phyloP scores from a whole-genome alignment of 2,888 invertebrate species.

The Philhelius pedissequus region DNA sequence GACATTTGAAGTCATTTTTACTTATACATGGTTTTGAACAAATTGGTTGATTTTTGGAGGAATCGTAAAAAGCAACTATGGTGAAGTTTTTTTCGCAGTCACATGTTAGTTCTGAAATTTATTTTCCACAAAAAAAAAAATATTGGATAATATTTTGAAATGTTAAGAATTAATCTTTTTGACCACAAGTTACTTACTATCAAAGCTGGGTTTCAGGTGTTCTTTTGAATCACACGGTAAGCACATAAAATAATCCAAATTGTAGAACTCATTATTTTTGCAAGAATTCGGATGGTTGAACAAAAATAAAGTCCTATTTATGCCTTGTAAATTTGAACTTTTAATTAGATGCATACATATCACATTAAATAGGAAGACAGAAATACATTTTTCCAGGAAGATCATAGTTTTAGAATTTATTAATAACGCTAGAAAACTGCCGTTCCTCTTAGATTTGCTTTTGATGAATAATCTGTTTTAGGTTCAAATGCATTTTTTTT shows the following conservation, averaged over 20 bases:
- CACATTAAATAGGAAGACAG: constrained; percentile 40
- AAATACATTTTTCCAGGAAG: constrained; percentile 26
- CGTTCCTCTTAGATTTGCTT: no score
- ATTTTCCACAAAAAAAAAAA: neutral
- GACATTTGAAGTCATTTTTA: constrained; percentile 16
- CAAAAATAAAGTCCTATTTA: constrained; percentile 44
- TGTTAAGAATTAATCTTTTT: neutral
- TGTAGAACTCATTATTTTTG: constrained; percentile 79
- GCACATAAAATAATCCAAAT: constrained; percentile 80
- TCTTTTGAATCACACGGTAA: constrained; percentile 76
- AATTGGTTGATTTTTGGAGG: constrained; percentile 71
- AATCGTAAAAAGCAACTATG: constrained; percentile 73
- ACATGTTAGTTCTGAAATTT: constrained; percentile 78
- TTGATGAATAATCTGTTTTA: neutral
- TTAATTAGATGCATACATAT: neutral
- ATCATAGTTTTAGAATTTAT: constrained; percentile 7
- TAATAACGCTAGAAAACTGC: neutral
- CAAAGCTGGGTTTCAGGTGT: constrained; percentile 14
- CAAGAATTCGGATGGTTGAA: constrained; percentile 73
- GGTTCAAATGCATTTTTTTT: neutral
- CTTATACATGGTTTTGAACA: constrained; percentile 72
- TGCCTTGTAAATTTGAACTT: neutral
- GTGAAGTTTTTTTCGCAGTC: constrained; percentile 75
- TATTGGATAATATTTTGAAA: neutral
- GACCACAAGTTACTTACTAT: constrained; percentile 8